Conservation (phyloP, 2,113 vertebrate species). For the Erpornis zantholeuca region DNA sequence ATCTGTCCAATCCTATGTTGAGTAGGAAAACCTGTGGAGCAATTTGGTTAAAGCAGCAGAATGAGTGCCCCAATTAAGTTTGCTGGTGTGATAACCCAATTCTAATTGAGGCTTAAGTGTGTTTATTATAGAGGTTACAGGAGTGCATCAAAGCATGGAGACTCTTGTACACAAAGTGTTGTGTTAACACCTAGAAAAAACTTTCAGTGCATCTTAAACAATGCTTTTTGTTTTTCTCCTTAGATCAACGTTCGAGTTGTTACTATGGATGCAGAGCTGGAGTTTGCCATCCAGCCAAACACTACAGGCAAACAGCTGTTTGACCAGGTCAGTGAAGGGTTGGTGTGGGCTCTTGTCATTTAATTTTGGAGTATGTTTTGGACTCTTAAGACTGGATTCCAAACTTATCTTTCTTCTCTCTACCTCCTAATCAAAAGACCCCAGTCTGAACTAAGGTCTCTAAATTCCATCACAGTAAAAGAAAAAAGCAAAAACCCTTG, state of each 20-base stretch:
- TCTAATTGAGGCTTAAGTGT: background rate
- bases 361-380: background rate
- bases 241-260: constrained; percentile 96
- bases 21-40: background rate
- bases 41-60: background rate
- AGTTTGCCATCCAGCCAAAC: constrained; percentile 95
- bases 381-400: background rate
- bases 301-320: constrained; percentile 96
- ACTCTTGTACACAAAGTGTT: background rate
- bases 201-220: background rate
- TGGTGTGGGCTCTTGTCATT: background rate
- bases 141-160: background rate
- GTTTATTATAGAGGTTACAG: background rate
- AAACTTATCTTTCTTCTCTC: background rate
- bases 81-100: background rate
- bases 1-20: background rate
- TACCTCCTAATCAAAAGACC: background rate
- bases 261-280: constrained; percentile 97
- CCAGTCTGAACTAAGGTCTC: background rate
- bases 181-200: background rate
- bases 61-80: background rate
- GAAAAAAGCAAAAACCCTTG: background rate
- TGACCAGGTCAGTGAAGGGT: constrained; percentile 87
- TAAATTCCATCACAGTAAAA: background rate
- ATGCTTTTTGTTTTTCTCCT: constrained; percentile 33